A percentile compares a stretch with the other conserved stretches of the same genome.
Conservation (phyloP, 1,140 invertebrate genomes). For the Eumeta japonica region DNA sequence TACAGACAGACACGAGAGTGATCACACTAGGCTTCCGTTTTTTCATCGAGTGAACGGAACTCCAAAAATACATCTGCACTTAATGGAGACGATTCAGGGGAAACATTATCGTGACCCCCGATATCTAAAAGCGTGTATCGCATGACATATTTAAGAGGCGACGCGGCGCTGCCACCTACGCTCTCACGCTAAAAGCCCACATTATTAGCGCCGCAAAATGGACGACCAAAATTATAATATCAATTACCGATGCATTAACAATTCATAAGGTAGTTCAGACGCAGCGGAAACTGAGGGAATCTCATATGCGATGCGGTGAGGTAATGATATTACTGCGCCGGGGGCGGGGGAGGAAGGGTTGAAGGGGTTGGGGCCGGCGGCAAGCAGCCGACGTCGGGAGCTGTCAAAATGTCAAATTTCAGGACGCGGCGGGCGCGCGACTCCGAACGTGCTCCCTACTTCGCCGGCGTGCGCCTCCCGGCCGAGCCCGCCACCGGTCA, state of each 20-base stretch:
- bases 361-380: slow-evolving; percentile 22
- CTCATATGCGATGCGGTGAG: slow-evolving; percentile 24
- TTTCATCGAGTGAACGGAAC: too few relatives aligned
- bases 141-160: slow-evolving; percentile 14
- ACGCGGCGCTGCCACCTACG: slow-evolving; percentile 3
- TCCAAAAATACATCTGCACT: too few relatives aligned
- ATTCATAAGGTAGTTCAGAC: slow-evolving; percentile 51
- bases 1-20: too few relatives aligned
- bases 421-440: slow-evolving; percentile 45
- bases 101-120: too few relatives aligned
- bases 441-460: slow-evolving; percentile 50
- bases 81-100: too few relatives aligned
- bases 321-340: slow-evolving; percentile 23
- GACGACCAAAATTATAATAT: slow-evolving; percentile 52
- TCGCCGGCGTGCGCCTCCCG: slow-evolving; percentile 31
- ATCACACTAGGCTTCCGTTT: too few relatives aligned
- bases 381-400: slow-evolving; percentile 49
- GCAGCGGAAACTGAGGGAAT: slow-evolving; percentile 39
- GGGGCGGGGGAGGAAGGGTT: slow-evolving; percentile 17
- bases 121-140: slow-evolving; percentile 9
- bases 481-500: neutral
- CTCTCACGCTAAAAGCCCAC: slow-evolving; percentile 23
- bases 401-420: slow-evolving; percentile 61
- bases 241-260: slow-evolving; percentile 56
- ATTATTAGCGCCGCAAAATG: slow-evolving; percentile 28